Evolutionary conservation across 2,797 vertebrate species (phyloP).

Genomic region (Chelon auratus): DNA sequence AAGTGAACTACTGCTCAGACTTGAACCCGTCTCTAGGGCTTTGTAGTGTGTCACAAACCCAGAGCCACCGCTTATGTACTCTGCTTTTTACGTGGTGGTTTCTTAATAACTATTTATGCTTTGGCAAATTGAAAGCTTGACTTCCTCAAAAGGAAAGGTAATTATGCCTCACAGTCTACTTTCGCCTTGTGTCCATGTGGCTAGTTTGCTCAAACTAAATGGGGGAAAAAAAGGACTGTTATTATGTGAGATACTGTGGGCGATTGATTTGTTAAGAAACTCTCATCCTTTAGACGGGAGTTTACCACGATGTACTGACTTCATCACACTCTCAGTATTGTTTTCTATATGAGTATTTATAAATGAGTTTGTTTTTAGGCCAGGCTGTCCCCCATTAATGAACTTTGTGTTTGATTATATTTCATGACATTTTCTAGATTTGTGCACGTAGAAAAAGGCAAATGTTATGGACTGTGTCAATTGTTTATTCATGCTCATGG

Average conservation of each 20-base stretch:
- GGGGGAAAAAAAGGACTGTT: constrained; percentile 36
- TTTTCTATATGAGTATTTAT: constrained; percentile 21
- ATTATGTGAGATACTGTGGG: constrained; percentile 27
- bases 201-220: constrained; percentile 41
- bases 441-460: too few relatives aligned
- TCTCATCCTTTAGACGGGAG: constrained; percentile 14
- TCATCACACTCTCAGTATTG: background rate
- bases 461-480: too few relatives aligned
- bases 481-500: too few relatives aligned
- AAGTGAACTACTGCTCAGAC: constrained; percentile 32
- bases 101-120: constrained; percentile 77
- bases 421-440: background rate
- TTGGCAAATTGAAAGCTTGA: constrained; percentile 76
- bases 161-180: constrained; percentile 62
- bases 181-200: constrained; percentile 44
- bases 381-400: too few relatives aligned
- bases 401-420: too few relatives aligned
- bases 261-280: constrained; percentile 42
- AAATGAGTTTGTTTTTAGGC: constrained; percentile 5
- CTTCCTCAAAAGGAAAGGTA: constrained; percentile 71
- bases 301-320: constrained; percentile 6
- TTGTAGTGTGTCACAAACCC: constrained; percentile 58
- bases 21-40: constrained; percentile 40
- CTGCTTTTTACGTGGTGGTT: constrained; percentile 68
- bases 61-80: constrained; percentile 57